Evolutionary conservation across 2,797 vertebrate species (phyloP).

Genomic region (Gambusia yucatana): DNA sequence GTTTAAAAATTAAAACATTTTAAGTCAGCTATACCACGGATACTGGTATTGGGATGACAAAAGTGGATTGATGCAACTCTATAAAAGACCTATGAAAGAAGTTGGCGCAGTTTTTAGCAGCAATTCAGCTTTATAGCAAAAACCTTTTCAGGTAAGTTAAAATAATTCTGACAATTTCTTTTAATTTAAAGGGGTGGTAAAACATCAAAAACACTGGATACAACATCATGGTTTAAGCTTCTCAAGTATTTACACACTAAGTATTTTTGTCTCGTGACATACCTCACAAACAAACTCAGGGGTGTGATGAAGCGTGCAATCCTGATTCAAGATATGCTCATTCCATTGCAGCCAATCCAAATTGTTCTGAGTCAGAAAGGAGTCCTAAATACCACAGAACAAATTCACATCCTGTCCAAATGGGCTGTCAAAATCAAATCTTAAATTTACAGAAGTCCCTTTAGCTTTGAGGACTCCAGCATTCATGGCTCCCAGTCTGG

Average conservation of each 20-base stretch:
- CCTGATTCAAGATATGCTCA: constrained; percentile 40
- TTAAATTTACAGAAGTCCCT: constrained; percentile 30
- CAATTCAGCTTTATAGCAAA: constrained; percentile 1
- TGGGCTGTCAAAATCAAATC: constrained; percentile 30
- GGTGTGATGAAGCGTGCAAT: constrained; percentile 13
- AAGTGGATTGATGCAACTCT: too few relatives aligned
- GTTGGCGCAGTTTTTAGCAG: not conserved
- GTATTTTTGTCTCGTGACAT: constrained; percentile 39
- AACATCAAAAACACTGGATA: constrained; percentile 17
- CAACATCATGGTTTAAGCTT: not conserved
- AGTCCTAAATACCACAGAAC: constrained; percentile 20
- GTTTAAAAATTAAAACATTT: too few relatives aligned
- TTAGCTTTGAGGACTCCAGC: constrained; percentile 47
- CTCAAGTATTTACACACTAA: not conserved
- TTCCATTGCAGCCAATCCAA: constrained; percentile 46
- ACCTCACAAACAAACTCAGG: constrained; percentile 52
- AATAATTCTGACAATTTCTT: not conserved
- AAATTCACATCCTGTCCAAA: constrained; percentile 29
- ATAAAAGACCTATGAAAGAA: not conserved
- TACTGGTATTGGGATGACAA: too few relatives aligned
- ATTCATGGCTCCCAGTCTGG: constrained; percentile 45
- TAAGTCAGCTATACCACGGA: too few relatives aligned
- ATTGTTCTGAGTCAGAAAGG: constrained; percentile 9
- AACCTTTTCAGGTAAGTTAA: not conserved
- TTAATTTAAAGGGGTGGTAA: not conserved